Conservation (phyloP, 2,113 vertebrate species). For the Zosterops japonicus region DNA sequence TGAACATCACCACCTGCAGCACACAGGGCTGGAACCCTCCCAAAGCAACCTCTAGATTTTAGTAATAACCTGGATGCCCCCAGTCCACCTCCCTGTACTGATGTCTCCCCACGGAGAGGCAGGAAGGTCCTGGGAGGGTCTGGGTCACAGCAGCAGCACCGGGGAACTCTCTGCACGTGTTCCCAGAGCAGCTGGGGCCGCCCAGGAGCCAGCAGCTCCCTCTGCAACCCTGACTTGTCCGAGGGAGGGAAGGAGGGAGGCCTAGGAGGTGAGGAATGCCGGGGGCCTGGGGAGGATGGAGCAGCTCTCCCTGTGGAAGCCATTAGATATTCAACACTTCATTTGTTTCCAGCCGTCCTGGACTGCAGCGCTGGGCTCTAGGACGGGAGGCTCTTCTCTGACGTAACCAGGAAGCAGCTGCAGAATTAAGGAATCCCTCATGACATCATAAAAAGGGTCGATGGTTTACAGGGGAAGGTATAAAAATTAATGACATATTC, state of each 20-base stretch:
- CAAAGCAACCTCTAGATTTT: fast-evolving
- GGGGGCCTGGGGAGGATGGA: conserved; percentile 74
- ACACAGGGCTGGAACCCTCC: not conserved
- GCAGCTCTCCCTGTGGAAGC: conserved; percentile 79
- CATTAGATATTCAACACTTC: conserved; percentile 85
- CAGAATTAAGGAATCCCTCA: conserved; percentile 85
- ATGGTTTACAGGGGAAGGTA: conserved; percentile 81
- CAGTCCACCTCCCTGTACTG: fast-evolving
- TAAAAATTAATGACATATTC: conserved; percentile 83
- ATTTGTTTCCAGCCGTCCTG: conserved; percentile 79
- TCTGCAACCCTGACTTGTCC: conserved; percentile 9
- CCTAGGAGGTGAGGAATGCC: conserved; percentile 71
- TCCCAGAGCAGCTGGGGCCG: not conserved
- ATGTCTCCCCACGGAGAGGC: not conserved
- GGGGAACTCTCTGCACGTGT: not conserved
- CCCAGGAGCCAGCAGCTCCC: conserved; percentile 15
- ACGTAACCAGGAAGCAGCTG: conserved; percentile 87
- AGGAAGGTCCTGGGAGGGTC: not conserved
- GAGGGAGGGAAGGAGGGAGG: conserved; percentile 31
- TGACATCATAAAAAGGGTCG: conserved; percentile 83
- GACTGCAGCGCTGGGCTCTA: conserved; percentile 68
- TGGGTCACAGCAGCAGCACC: fast-evolving
- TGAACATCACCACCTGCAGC: not conserved
- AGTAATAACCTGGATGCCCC: not conserved
- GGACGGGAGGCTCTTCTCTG: conserved; percentile 79